Percentiles rank a stretch among this genome's conserved stretches.
These are phyloP conservation scores for Erinaceus europaeus DNA, from an alignment of 2,113 vertebrate genomes.

Conservation along the genomic window DNA sequence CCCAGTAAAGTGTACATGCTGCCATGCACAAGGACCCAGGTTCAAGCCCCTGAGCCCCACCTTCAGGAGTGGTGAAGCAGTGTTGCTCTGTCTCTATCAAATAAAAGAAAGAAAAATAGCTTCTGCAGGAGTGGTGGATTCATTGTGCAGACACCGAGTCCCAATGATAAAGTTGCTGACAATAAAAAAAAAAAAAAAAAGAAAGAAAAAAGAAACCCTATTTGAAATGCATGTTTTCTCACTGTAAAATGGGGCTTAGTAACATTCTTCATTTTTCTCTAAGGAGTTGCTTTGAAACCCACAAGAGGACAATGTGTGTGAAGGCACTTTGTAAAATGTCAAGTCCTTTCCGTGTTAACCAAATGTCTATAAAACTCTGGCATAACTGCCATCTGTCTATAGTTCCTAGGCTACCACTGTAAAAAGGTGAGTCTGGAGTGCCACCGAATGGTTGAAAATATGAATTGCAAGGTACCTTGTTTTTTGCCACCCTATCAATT, in stretches of 20 bases:
- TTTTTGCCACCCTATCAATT: background rate
- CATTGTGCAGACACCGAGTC: no score
- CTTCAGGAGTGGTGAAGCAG: no score
- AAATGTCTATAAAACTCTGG: background rate
- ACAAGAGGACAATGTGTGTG: background rate
- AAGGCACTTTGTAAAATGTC: conserved; percentile 12
- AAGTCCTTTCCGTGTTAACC: background rate
- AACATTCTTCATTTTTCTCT: background rate
- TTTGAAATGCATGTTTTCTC: background rate
- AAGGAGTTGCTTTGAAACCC: background rate
- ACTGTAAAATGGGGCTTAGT: background rate
- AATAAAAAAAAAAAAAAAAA: no score
- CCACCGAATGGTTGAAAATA: conserved; percentile 54
- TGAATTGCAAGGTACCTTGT: background rate
- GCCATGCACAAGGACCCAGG: no score
- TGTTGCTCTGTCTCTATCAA: no score
- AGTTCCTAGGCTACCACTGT: background rate
- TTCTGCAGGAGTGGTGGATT: no score
- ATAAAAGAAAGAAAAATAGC: no score
- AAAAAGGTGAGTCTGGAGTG: background rate
- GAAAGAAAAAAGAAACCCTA: no score
- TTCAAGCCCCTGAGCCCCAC: no score
- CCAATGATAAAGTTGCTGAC: no score
- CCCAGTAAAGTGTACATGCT: no score
- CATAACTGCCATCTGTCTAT: background rate